Evolutionary conservation across 2,797 vertebrate genomes (phyloP).

Genomic region (Setipinna tenuifilis): DNA sequence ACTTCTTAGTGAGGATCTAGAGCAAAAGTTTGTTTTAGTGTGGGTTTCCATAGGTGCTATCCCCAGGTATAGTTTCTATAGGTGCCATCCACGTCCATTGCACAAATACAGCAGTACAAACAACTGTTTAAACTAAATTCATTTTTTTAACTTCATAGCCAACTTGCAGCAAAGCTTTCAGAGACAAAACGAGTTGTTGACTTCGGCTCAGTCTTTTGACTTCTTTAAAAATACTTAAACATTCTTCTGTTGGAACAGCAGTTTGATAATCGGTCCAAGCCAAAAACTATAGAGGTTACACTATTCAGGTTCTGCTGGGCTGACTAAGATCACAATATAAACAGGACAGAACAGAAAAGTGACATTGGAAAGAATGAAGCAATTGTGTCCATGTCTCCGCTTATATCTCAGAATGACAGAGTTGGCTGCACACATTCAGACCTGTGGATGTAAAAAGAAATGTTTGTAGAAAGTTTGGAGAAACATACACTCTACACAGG

Average conservation of each 20-base stretch:
- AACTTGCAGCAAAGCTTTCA: not conserved
- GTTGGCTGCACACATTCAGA: conserved; percentile 68
- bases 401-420: conserved; percentile 63
- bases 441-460: conserved; percentile 57
- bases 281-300: too few relatives aligned
- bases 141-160: not conserved
- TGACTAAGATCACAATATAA: not conserved
- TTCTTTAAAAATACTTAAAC: not conserved
- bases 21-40: not conserved
- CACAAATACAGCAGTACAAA: not conserved
- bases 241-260: not conserved
- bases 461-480: not conserved
- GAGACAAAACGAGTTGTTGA: not conserved
- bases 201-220: not conserved
- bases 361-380: conserved; percentile 17
- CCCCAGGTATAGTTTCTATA: not conserved
- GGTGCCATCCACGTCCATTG: not conserved
- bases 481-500: not conserved
- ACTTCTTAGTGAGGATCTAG: too few relatives aligned
- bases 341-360: not conserved
- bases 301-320: not conserved
- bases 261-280: too few relatives aligned
- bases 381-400: conserved; percentile 65
- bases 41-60: not conserved
- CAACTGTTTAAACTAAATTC: not conserved